phyloP scores from a whole-genome alignment of 2,113 vertebrate genomes.

The Machaerirhynchus nigripectus region DNA sequence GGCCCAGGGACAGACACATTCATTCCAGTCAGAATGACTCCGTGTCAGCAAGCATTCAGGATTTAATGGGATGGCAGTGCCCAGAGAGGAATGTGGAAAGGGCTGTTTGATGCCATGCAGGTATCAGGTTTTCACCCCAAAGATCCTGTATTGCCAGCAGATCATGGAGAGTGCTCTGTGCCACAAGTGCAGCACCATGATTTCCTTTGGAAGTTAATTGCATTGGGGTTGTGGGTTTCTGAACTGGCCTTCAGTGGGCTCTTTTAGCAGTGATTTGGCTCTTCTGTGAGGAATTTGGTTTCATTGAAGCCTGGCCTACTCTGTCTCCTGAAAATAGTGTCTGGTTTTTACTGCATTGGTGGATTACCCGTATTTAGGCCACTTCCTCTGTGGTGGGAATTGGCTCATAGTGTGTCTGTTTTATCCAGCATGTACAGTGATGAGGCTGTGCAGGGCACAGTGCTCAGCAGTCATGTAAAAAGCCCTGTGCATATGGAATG shows the following conservation, averaged over 20 bases:
- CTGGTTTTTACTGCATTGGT: background rate
- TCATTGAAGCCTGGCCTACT: background rate
- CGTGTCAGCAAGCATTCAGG: background rate
- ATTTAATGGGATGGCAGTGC: background rate
- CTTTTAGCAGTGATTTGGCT: background rate
- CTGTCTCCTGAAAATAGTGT: background rate
- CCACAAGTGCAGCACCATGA: background rate
- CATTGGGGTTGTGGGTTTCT: background rate
- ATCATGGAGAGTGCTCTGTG: background rate
- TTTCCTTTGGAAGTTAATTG: background rate
- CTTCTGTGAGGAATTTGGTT: background rate
- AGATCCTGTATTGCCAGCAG: background rate
- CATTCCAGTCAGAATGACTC: background rate
- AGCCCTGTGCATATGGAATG: background rate
- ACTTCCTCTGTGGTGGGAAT: background rate
- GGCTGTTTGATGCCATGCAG: background rate
- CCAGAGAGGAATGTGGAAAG: background rate
- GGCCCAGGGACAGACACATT: background rate
- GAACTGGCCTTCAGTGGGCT: background rate
- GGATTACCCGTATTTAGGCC: background rate
- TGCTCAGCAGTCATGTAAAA: background rate
- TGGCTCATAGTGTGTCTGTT: background rate
- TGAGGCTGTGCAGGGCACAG: background rate
- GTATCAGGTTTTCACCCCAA: background rate
- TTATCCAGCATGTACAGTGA: background rate